phyloP scores from a whole-genome alignment of 2,888 invertebrate species.

The Megastigmus dorsalis region DNA sequence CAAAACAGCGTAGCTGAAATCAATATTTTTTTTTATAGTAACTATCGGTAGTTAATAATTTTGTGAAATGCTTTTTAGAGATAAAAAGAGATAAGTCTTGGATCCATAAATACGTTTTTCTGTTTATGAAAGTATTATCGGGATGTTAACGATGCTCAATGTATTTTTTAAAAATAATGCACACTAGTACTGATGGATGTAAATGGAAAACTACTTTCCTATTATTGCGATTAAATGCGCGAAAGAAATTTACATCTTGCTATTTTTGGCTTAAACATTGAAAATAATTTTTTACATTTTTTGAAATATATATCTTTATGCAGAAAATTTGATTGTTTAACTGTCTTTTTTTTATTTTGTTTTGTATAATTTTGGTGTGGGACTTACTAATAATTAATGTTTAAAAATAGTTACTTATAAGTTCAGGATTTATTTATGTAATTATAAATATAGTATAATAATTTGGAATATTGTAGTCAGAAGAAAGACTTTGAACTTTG shows the following conservation, averaged over 20 bases:
- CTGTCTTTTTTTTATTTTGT: conserved; percentile 30
- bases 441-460: too few relatives aligned
- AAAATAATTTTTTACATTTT: conserved; percentile 24
- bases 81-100: conserved; percentile 9
- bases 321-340: conserved; percentile 15
- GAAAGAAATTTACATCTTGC: neutral
- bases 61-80: neutral
- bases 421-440: conserved; percentile 9
- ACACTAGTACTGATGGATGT: neutral
- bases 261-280: conserved; percentile 3
- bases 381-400: neutral
- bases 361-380: conserved; percentile 5
- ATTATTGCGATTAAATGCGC: conserved; percentile 5
- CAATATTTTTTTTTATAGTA: conserved; percentile 22
- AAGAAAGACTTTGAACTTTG: too few relatives aligned
- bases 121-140: conserved; percentile 14
- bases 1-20: neutral
- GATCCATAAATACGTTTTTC: conserved; percentile 14
- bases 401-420: too few relatives aligned
- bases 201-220: conserved; percentile 10
- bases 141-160: neutral
- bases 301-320: conserved; percentile 39
- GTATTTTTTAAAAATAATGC: neutral
- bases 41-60: conserved; percentile 22
- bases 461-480: too few relatives aligned